Evolutionary conservation across 2,888 invertebrate species (phyloP), one percentile per base, ranked within the genome.

Genomic region (Pogonocherus hispidulus): DNA sequence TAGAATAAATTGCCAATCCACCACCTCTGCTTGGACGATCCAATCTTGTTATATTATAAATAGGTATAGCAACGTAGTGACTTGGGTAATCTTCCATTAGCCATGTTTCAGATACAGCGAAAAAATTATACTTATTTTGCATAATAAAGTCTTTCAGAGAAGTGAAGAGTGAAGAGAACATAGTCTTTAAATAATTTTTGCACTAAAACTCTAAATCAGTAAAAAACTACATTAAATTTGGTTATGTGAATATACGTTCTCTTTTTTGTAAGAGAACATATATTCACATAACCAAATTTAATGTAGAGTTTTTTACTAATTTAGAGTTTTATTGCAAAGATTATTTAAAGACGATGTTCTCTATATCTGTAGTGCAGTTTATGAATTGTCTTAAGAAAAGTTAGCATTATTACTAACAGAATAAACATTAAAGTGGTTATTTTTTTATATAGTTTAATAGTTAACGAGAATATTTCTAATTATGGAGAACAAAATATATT

Each of bases 271-370:
- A 44, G 44, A 1, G 44, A 44, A 44, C 44, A 14, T 14, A 44
- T 35, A 55, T 35, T 20, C 35, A 37, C 16, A 35, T 18, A 11
- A 27, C 55, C 32, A 35, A 37, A 16, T 55, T 55, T 55, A 32
- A 55, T 35, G 35, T 4, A 0, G 32, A 55, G 35, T 19, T 37
- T 3, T 27, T 20, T 54, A 20, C 2, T n/a, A n/a, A n/a, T n/a
- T n/a, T n/a, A n/a, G n/a, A n/a, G n/a, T n/a, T n/a, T n/a, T n/a
- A n/a, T n/a, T n/a, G n/a, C n/a, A n/a, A n/a, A n/a, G n/a, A n/a
- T n/a, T n/a, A n/a, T n/a, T n/a, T n/a, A n/a, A n/a, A n/a, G n/a
- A n/a, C n/a, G n/a, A n/a, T n/a, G n/a, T n/a, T n/a, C n/a, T n/a
- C n/a, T n/a, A n/a, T n/a, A n/a, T n/a, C n/a, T n/a, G n/a, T n/a